Evolutionary conservation across 92 coral and sea anemone species (phyloP).

Genomic region (Zoanthus sansibaricus): DNA sequence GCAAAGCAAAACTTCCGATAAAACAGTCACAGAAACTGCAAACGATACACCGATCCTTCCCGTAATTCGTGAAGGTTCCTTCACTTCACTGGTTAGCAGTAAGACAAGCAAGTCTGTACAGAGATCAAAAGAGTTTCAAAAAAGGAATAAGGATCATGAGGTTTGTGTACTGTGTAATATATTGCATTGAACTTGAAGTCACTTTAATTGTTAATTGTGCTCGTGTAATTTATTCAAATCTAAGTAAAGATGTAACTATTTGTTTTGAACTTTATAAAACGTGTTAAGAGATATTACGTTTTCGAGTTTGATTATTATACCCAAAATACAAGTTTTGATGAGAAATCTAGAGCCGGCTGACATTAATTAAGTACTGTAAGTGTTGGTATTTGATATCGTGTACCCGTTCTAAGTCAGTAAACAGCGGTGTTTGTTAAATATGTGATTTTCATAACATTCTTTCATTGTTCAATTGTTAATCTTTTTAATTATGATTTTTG

Average conservation of each 20-base stretch:
- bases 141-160: background rate
- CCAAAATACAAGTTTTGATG: too few species aligned
- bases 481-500: too few species aligned
- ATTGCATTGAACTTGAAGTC: too few species aligned
- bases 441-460: too few species aligned
- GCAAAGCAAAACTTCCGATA: conserved; percentile 14
- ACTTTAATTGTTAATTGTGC: background rate
- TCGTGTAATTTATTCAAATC: background rate
- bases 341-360: too few species aligned
- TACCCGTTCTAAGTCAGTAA: too few species aligned
- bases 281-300: too few species aligned
- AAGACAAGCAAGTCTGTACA: conserved; percentile 44
- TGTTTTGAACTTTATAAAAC: background rate
- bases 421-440: too few species aligned
- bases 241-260: background rate
- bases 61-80: conserved; percentile 73
- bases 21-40: conserved; percentile 29
- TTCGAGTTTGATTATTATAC: too few species aligned
- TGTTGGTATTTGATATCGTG: too few species aligned
- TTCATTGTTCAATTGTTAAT: too few species aligned
- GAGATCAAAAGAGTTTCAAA: background rate
- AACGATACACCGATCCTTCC: conserved; percentile 67
- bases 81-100: conserved; percentile 73
- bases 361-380: too few species aligned
- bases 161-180: background rate